Evolutionary conservation across 2,113 vertebrate species (phyloP).

Genomic region (Alexandromys fortis): DNA sequence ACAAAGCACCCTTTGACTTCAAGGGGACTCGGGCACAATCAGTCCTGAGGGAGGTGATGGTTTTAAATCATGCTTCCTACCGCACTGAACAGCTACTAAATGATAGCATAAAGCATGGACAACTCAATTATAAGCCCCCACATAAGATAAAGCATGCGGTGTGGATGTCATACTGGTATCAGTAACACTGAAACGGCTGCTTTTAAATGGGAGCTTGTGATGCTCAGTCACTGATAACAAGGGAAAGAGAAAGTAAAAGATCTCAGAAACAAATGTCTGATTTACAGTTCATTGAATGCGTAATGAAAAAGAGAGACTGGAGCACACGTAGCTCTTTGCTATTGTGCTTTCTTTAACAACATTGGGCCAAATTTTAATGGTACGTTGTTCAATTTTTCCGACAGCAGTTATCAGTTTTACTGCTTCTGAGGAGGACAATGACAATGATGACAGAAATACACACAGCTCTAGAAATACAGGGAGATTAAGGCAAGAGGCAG

Average conservation of each 20-base stretch:
- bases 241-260: neutral
- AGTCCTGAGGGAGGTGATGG: constrained; percentile 63
- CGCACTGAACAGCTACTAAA: constrained; percentile 54
- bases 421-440: neutral
- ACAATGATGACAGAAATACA: neutral
- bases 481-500: neutral
- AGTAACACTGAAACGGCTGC: neutral
- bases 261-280: constrained; percentile 22
- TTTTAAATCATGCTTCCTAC: constrained; percentile 62
- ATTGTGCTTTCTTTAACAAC: constrained; percentile 8
- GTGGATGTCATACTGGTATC: constrained; percentile 29
- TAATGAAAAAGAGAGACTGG: constrained; percentile 11
- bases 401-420: neutral
- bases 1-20: constrained; percentile 78
- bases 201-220: constrained; percentile 24
- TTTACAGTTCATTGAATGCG: neutral
- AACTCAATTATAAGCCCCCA: constrained; percentile 44
- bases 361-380: constrained; percentile 17
- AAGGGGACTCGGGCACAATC: constrained; percentile 49
- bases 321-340: neutral
- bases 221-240: constrained; percentile 28
- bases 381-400: neutral
- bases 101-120: constrained; percentile 49
- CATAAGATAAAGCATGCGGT: constrained; percentile 22
- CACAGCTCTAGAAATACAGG: neutral